phyloP scores from a whole-genome alignment of 2,888 invertebrate species.

The Dusona sp. region DNA sequence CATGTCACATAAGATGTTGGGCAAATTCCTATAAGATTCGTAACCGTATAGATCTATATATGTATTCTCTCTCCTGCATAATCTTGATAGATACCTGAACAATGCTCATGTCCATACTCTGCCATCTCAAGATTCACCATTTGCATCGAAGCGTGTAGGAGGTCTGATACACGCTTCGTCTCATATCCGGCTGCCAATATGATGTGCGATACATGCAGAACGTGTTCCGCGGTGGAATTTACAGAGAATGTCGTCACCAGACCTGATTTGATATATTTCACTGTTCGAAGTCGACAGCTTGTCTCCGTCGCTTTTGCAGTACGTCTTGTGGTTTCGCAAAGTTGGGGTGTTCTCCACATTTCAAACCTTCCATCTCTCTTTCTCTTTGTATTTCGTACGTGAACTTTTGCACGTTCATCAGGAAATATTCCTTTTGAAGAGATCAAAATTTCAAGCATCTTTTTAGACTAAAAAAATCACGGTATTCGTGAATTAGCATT shows the following conservation, averaged over 20 bases:
- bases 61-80: background rate
- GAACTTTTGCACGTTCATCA: constrained; percentile 4
- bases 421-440: background rate
- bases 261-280: constrained; percentile 33
- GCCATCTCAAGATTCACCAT: constrained; percentile 5
- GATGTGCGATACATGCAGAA: constrained; percentile 26
- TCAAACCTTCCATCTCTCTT: constrained; percentile 7
- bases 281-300: constrained; percentile 56
- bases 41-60: background rate
- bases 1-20: constrained; percentile 69
- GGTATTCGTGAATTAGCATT: background rate
- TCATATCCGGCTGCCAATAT: constrained; percentile 62
- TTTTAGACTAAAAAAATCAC: background rate
- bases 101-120: background rate
- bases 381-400: background rate
- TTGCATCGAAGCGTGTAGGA: constrained; percentile 30
- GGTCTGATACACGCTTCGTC: constrained; percentile 23
- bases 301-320: constrained; percentile 25
- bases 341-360: background rate
- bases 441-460: background rate
- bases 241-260: constrained; percentile 12
- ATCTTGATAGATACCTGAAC: constrained; percentile 1
- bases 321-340: constrained; percentile 7
- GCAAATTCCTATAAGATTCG: background rate
- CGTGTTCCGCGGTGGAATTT: constrained; percentile 23